These are phyloP conservation scores for Drosophila biarmipes DNA, from an alignment of 1,140 invertebrate genomes.

Conservation along the genomic window DNA sequence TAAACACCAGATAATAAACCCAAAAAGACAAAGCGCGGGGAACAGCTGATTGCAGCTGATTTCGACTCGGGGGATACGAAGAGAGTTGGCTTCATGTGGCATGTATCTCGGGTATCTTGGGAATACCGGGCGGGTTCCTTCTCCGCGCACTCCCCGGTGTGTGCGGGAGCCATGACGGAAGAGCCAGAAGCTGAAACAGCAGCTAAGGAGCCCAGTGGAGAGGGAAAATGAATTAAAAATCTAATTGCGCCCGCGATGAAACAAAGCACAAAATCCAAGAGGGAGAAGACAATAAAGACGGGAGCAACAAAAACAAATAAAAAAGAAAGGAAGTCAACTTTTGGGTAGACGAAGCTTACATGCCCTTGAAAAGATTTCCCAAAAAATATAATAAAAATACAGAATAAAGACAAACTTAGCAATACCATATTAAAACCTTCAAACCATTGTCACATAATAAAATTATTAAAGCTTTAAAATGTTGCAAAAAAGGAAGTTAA, in stretches of 20 bases:
- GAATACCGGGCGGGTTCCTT: neutral
- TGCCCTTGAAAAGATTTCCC: neutral
- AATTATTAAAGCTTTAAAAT: no score
- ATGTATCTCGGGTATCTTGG: slow-evolving; percentile 1
- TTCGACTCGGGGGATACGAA: slow-evolving; percentile 35
- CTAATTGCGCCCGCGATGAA: slow-evolving; percentile 78
- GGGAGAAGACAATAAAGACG: slow-evolving; percentile 51
- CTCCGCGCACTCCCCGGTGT: slow-evolving; percentile 16
- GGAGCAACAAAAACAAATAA: slow-evolving; percentile 41
- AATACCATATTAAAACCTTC: no score
- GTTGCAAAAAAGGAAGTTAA: no score
- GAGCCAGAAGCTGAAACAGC: slow-evolving; percentile 48
- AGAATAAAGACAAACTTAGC: no score
- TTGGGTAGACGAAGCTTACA: neutral
- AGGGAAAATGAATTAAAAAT: slow-evolving; percentile 81
- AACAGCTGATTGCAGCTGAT: slow-evolving; percentile 82
- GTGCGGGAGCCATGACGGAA: slow-evolving; percentile 73
- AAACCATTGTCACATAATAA: no score
- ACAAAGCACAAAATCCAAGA: slow-evolving; percentile 68
- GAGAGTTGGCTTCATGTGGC: slow-evolving; percentile 15
- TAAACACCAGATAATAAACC: slow-evolving; percentile 61
- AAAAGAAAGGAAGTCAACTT: slow-evolving; percentile 29
- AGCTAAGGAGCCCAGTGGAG: slow-evolving; percentile 34
- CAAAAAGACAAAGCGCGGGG: slow-evolving; percentile 45
- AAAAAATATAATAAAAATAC: neutral